These are phyloP conservation scores for Nerophis lumbriciformis DNA, from an alignment of 2,113 vertebrate species.

Conservation along the genomic window DNA sequence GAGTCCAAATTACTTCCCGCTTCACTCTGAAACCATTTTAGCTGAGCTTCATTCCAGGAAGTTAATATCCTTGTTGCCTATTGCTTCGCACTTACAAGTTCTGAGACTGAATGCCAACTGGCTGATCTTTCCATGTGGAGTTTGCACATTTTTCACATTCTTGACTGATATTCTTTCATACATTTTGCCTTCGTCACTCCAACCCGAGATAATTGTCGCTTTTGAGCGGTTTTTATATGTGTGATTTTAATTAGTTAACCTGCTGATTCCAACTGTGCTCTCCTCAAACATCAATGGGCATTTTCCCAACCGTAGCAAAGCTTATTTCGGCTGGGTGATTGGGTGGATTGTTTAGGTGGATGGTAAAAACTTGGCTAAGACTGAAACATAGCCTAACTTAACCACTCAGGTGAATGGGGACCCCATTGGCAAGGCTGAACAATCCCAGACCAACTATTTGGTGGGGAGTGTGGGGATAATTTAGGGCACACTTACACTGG, in stretches of 20 bases:
- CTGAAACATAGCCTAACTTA: background rate
- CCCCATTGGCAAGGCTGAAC: too few species aligned
- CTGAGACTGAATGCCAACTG: background rate
- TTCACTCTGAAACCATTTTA: background rate
- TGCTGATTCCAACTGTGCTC: too few species aligned
- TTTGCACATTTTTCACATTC: slow-evolving; percentile 7
- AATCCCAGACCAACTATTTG: too few species aligned
- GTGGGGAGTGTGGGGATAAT: too few species aligned
- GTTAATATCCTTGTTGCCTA: background rate
- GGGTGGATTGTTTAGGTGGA: background rate
- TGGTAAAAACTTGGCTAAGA: background rate
- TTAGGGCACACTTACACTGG: too few species aligned
- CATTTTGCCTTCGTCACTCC: background rate
- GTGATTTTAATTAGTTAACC: background rate
- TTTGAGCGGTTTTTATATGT: background rate
- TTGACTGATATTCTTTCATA: background rate
- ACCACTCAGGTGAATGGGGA: background rate
- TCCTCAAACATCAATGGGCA: background rate
- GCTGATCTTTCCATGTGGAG: background rate
- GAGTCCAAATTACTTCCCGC: background rate
- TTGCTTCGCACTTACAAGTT: background rate
- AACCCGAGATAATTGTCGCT: background rate
- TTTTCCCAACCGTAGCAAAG: background rate
- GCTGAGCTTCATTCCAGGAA: background rate
- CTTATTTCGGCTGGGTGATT: background rate